Percentiles rank a stretch among this genome's conserved stretches.
Evolutionary conservation across 2,888 invertebrate genomes (phyloP).

Genomic region (Pardosa pseudoannulata): DNA sequence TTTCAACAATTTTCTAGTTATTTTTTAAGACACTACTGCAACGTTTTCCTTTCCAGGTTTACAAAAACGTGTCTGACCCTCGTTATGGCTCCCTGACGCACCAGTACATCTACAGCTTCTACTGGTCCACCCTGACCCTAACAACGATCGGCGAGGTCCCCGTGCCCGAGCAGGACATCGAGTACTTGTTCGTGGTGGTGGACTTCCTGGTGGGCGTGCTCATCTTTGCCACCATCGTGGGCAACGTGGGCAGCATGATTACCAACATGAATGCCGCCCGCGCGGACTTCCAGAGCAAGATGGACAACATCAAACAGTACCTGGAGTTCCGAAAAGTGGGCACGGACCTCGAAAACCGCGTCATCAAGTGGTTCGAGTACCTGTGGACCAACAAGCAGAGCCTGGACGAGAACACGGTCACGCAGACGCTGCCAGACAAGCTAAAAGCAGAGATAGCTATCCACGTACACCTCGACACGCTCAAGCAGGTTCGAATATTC

Average conservation of each 20-base stretch:
- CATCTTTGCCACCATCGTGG: constrained; percentile 97
- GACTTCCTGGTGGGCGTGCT: constrained; percentile 95
- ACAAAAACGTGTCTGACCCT: constrained; percentile 74
- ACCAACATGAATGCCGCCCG: constrained; percentile 97
- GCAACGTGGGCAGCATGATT: constrained; percentile 90
- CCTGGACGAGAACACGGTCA: constrained; percentile 87
- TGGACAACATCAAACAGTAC: constrained; percentile 97
- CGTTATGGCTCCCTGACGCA: constrained; percentile 82
- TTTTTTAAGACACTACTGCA: no score
- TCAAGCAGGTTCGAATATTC: constrained; percentile 80
- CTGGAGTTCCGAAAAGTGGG: constrained; percentile 91
- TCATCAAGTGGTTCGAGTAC: constrained; percentile 97
- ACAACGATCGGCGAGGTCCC: constrained; percentile 96
- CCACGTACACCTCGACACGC: constrained; percentile 94
- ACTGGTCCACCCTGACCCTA: constrained; percentile 96
- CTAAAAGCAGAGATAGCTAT: constrained; percentile 97
- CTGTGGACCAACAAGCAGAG: constrained; percentile 91
- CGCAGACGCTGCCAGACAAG: constrained; percentile 89
- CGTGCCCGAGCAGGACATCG: constrained; percentile 92
- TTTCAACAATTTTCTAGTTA: no score
- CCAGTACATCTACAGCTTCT: constrained; percentile 93
- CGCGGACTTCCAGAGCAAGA: constrained; percentile 91
- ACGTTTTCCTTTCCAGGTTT: constrained; percentile 85
- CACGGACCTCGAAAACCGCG: constrained; percentile 86
- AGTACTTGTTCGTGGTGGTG: constrained; percentile 94